These are phyloP conservation scores for Aphyosemion australe DNA, from an alignment of 2,113 vertebrate species.

Conservation along the genomic window DNA sequence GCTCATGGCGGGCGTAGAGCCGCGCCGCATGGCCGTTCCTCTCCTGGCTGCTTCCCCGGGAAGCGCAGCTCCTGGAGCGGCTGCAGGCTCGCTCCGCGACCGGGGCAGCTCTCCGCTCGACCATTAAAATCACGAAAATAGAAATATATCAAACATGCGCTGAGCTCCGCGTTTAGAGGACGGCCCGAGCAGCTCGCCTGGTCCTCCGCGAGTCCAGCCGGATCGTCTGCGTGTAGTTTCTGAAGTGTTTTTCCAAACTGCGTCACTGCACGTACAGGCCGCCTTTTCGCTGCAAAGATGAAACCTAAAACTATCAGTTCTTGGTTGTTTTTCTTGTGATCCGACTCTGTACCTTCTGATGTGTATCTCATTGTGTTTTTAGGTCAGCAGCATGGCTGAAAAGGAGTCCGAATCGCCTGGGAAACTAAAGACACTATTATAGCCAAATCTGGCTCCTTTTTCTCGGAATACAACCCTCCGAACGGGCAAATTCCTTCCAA, in stretches of 20 bases:
- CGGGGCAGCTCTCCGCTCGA: conserved; percentile 33
- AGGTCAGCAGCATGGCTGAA: conserved; percentile 81
- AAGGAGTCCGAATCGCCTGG: conserved; percentile 73
- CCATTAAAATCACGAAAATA: conserved; percentile 14
- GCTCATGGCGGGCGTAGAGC: background rate
- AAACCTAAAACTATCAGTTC: conserved; percentile 50
- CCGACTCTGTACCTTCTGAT: conserved; percentile 27
- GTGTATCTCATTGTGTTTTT: conserved; percentile 61
- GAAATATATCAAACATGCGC: background rate
- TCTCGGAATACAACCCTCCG: conserved; percentile 44
- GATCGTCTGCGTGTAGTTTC: conserved; percentile 49
- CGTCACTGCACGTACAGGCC: conserved; percentile 72
- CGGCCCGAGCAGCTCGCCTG: background rate
- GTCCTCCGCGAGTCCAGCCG: background rate
- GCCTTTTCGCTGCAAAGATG: conserved; percentile 48
- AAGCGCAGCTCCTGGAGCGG: conserved; percentile 56
- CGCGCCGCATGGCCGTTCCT: conserved; percentile 20
- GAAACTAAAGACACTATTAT: conserved; percentile 79
- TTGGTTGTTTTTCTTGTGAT: conserved; percentile 19
- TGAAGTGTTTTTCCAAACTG: conserved; percentile 78
- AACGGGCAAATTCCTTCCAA: conserved; percentile 70
- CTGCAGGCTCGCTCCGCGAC: conserved; percentile 29
- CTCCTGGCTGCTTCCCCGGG: conserved; percentile 34
- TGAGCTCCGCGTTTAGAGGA: background rate
- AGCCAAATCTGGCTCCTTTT: conserved; percentile 60